A percentile compares a stretch with the other conserved stretches of the same genome.
Conservation (phyloP, 2,113 vertebrate species). For the Scortum barcoo region DNA sequence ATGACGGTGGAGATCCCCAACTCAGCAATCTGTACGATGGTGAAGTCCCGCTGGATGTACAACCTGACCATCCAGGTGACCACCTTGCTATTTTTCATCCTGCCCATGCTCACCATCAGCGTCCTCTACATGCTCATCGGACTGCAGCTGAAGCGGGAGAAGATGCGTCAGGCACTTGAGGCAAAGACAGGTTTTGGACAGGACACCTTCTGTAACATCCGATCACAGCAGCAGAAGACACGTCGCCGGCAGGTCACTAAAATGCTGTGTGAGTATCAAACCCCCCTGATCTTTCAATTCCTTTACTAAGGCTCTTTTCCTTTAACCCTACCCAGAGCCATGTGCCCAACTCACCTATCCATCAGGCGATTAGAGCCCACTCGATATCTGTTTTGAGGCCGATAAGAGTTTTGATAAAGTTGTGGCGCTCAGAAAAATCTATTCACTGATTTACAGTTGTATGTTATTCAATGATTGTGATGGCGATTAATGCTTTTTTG, state of each 20-base stretch:
- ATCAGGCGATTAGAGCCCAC: background rate
- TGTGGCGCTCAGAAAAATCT: background rate
- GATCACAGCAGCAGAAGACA: constrained; percentile 80
- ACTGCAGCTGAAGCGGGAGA: constrained; percentile 88
- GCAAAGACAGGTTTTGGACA: constrained; percentile 58
- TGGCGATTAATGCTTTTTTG: background rate
- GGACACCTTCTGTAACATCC: constrained; percentile 68
- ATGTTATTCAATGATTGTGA: background rate
- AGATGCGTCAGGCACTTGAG: constrained; percentile 82
- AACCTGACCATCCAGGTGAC: constrained; percentile 92
- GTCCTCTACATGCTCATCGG: constrained; percentile 92
- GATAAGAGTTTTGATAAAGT: too few relatives aligned
- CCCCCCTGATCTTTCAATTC: background rate
- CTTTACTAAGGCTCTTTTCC: background rate
- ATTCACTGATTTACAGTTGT: background rate
- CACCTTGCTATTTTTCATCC: constrained; percentile 91
- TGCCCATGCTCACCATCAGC: constrained; percentile 93
- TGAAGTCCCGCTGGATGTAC: constrained; percentile 88
- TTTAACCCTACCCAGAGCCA: background rate
- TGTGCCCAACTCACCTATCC: background rate
- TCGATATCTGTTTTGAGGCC: background rate
- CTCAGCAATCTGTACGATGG: constrained; percentile 87
- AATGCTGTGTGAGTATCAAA: constrained; percentile 93
- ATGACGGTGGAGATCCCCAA: constrained; percentile 74
- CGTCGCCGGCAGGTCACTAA: constrained; percentile 92